These are phyloP conservation scores for Propithecus deckenii DNA, from an alignment of 2,797 vertebrate species.

Conservation along the genomic window DNA sequence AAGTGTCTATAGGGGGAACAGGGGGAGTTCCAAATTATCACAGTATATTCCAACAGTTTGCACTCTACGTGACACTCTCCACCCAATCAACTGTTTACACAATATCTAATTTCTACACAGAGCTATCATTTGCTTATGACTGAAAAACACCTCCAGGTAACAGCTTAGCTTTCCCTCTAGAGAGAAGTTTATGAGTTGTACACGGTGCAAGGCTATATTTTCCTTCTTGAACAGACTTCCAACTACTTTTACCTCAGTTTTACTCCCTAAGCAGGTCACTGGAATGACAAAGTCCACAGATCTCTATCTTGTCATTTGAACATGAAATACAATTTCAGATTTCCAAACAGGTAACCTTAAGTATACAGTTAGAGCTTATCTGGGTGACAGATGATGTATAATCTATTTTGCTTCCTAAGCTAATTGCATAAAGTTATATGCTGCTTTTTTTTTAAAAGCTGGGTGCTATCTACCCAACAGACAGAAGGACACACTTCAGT, in stretches of 20 bases:
- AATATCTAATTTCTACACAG: not conserved
- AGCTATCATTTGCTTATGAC: not conserved
- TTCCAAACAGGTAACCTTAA: not conserved
- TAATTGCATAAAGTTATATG: not conserved
- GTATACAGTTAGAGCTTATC: not conserved
- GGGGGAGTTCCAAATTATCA: not conserved
- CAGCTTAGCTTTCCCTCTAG: not conserved
- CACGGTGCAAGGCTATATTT: not conserved
- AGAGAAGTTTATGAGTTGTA: not conserved
- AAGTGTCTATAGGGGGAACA: not conserved
- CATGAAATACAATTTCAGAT: not conserved
- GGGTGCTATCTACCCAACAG: not conserved
- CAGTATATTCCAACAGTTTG: not conserved
- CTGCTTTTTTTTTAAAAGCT: not conserved
- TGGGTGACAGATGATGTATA: slow-evolving; percentile 10
- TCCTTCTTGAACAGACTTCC: not conserved
- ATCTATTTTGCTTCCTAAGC: slow-evolving; percentile 34
- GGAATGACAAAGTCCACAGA: slow-evolving; percentile 12
- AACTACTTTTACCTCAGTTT: not conserved
- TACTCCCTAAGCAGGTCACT: not conserved
- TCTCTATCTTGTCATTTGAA: slow-evolving; percentile 8
- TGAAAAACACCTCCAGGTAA: not conserved
- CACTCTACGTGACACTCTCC: not conserved
- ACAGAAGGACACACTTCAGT: not conserved
- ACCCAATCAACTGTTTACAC: not conserved